Evolutionary conservation across 2,797 vertebrate genomes (phyloP).

Genomic region (Betta splendens): DNA sequence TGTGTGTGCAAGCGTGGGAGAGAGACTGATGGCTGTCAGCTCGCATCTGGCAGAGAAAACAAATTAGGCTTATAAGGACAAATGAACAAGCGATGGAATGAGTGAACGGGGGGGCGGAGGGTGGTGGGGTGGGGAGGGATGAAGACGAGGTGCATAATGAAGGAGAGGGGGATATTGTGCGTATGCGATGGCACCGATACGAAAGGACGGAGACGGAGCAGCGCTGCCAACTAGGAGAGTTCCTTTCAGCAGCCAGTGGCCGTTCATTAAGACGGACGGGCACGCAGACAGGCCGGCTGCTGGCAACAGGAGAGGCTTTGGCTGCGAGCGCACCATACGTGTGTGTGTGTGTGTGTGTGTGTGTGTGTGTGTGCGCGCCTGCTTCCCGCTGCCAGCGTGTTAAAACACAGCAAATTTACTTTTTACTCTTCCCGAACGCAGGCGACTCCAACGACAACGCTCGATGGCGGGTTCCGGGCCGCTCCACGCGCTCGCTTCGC

Average conservation of each 20-base stretch:
- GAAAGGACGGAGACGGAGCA: conserved; percentile 50
- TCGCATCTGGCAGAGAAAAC: conserved; percentile 97
- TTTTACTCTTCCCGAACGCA: conserved; percentile 30
- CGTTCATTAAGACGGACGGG: conserved; percentile 66
- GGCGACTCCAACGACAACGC: no score
- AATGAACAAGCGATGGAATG: conserved; percentile 89
- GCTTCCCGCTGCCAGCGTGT: conserved; percentile 25
- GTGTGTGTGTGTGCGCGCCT: conserved; percentile 53
- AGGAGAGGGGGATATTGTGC: conserved; percentile 55
- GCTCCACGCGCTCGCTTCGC: no score
- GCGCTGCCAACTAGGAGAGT: conserved; percentile 60
- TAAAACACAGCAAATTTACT: conserved; percentile 34
- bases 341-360: conserved; percentile 63
- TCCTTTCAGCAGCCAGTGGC: conserved; percentile 61
- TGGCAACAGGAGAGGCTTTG: conserved; percentile 87
- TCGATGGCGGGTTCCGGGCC: no score
- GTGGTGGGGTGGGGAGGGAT: conserved; percentile 25
- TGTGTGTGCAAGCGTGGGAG: conserved; percentile 59
- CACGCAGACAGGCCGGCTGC: conserved; percentile 90
- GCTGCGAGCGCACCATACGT: conserved; percentile 56
- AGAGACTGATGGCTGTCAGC: conserved; percentile 99
- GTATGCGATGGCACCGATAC: conserved; percentile 45
- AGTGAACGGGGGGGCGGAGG: conserved; percentile 59
- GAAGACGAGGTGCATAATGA: conserved; percentile 45
- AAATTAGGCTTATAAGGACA: conserved; percentile 99